Conservation (phyloP, 2,797 vertebrate genomes). For the Uromys caudimaculatus region DNA sequence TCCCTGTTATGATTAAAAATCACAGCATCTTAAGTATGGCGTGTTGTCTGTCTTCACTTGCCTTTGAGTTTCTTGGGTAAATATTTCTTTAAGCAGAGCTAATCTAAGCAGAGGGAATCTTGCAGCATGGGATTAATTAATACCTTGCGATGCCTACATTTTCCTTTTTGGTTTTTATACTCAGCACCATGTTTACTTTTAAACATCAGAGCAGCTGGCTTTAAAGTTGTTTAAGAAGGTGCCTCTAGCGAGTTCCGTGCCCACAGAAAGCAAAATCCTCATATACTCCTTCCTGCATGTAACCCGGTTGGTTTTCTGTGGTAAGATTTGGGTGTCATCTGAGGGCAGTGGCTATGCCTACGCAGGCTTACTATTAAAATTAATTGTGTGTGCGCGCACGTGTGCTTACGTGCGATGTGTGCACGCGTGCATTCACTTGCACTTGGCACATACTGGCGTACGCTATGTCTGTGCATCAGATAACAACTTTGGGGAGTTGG, state of each 20-base stretch:
- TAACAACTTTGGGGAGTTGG: background rate
- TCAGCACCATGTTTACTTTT: slow-evolving; percentile 60
- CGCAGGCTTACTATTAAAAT: background rate
- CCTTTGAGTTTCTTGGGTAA: slow-evolving; percentile 66
- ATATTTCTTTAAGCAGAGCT: slow-evolving; percentile 63
- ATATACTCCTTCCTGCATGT: accelerated
- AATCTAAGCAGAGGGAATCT: slow-evolving; percentile 59
- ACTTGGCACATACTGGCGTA: too few relatives aligned
- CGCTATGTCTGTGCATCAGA: background rate
- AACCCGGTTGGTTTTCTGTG: background rate
- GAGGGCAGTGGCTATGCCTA: background rate
- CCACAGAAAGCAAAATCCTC: background rate
- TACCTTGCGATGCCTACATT: slow-evolving; percentile 59
- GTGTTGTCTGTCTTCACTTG: slow-evolving; percentile 5
- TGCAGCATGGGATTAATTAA: slow-evolving; percentile 66
- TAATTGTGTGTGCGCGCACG: background rate
- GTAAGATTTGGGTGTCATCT: background rate
- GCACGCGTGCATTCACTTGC: background rate
- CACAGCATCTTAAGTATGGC: background rate
- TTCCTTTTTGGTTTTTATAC: slow-evolving; percentile 55
- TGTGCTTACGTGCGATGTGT: background rate
- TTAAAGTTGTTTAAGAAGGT: slow-evolving; percentile 35
- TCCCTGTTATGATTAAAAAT: slow-evolving; percentile 50
- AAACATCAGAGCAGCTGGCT: slow-evolving; percentile 56
- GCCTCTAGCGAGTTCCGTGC: slow-evolving; percentile 26